Evolutionary conservation across 2,888 invertebrate species (phyloP).

Genomic region (Hypolimnas misippus): DNA sequence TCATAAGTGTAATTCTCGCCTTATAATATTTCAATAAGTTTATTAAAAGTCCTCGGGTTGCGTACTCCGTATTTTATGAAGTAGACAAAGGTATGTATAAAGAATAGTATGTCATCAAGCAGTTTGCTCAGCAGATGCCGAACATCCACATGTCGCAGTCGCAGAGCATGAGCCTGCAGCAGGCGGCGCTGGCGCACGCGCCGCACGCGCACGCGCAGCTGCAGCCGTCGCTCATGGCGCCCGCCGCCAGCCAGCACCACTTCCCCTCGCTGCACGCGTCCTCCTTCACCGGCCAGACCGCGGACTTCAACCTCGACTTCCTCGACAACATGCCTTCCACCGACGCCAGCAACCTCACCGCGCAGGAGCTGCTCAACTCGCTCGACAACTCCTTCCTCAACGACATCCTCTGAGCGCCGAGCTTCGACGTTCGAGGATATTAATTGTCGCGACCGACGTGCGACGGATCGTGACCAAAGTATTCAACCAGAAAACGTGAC

Average conservation of each 20-base stretch:
- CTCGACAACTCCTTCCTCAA: slow-evolving; percentile 90
- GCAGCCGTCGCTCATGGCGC: slow-evolving; percentile 45
- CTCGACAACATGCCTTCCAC: slow-evolving; percentile 91
- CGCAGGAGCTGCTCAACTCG: slow-evolving; percentile 92
- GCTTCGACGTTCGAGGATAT: background rate
- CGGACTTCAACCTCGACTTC: slow-evolving; percentile 93
- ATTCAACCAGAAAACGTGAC: background rate
- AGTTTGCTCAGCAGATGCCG: too few species aligned
- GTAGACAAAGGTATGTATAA: too few species aligned
- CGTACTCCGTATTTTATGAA: too few species aligned
- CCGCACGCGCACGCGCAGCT: slow-evolving; percentile 54
- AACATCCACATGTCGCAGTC: slow-evolving; percentile 89
- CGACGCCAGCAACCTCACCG: slow-evolving; percentile 90
- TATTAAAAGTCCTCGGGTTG: too few species aligned
- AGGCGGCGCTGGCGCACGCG: slow-evolving; percentile 50
- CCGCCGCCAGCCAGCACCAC: slow-evolving; percentile 45
- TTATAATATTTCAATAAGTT: too few species aligned
- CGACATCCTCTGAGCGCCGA: slow-evolving; percentile 82
- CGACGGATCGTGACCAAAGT: too few species aligned
- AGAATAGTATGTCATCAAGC: too few species aligned
- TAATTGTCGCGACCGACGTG: too few species aligned
- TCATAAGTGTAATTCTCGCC: too few species aligned
- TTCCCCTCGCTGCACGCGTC: slow-evolving; percentile 67
- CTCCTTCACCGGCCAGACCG: slow-evolving; percentile 77
- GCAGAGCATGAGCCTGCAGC: slow-evolving; percentile 85